Evolutionary conservation across 23 tunicate species (phyloP).

Genomic region (Phallusia fumigata): DNA sequence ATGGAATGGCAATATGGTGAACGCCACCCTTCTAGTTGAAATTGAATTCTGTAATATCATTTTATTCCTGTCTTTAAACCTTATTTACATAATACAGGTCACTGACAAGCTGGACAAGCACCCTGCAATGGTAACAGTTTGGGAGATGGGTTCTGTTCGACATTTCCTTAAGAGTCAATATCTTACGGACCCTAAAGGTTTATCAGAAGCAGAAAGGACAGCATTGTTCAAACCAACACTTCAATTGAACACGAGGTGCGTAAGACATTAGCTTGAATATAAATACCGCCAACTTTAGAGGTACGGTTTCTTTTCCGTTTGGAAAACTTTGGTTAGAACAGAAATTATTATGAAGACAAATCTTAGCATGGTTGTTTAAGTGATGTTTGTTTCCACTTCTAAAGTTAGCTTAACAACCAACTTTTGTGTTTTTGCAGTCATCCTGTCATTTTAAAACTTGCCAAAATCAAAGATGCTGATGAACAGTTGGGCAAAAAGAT

Average conservation of each 20-base stretch:
- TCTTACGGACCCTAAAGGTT: constrained; percentile 77
- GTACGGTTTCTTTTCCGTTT: no score
- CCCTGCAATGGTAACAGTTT: constrained; percentile 96
- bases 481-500: constrained; percentile 51
- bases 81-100: constrained; percentile 13
- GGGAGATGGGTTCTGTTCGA: constrained; percentile 97
- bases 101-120: constrained; percentile 96
- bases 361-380: background rate
- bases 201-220: constrained; percentile 58
- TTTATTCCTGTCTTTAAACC: background rate
- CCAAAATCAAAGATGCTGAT: constrained; percentile 41
- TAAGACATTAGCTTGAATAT: no score
- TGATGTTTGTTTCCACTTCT: background rate
- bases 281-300: no score
- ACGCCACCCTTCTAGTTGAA: no score
- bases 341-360: no score
- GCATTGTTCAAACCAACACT: constrained; percentile 86
- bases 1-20: no score
- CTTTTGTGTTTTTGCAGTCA: constrained; percentile 41
- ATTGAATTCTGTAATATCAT: no score
- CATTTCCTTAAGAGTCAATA: constrained; percentile 89
- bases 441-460: constrained; percentile 74
- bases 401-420: background rate
- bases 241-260: constrained; percentile 70
- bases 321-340: no score